These are phyloP conservation scores for Cataglyphis cursor DNA, from an alignment of 2,888 invertebrate species.

Conservation along the genomic window DNA sequence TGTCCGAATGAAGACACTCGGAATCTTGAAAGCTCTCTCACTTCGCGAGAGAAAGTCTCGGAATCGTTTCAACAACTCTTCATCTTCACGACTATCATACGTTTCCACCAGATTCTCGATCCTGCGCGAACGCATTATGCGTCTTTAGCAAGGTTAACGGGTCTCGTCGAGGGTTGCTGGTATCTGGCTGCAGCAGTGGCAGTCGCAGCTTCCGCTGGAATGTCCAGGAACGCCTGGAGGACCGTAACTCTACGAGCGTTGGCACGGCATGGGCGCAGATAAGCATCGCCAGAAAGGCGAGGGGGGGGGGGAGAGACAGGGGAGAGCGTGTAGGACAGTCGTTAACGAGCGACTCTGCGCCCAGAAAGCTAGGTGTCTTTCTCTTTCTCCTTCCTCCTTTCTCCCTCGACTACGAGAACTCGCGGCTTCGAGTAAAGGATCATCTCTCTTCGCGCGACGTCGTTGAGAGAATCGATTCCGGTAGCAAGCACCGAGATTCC, in stretches of 20 bases:
- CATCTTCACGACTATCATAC: conserved; percentile 51
- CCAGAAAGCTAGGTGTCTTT: conserved; percentile 67
- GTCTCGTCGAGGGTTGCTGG: conserved; percentile 50
- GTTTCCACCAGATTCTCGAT: conserved; percentile 44
- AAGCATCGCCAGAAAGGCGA: conserved; percentile 77
- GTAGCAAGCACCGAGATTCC: not conserved
- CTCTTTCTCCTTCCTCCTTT: conserved; percentile 39
- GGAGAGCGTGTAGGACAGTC: conserved; percentile 78
- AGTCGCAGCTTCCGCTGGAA: conserved; percentile 65
- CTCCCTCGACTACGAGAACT: conserved; percentile 29
- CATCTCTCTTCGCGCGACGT: conserved; percentile 6
- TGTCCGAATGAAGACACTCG: not conserved
- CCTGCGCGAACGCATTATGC: conserved; percentile 50
- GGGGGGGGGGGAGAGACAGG: conserved; percentile 58
- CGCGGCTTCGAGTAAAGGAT: conserved; percentile 38
- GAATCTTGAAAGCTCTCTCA: not conserved
- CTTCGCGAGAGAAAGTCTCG: not conserved
- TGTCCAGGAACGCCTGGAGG: conserved; percentile 73
- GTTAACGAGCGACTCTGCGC: conserved; percentile 77
- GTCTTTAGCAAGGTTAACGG: conserved; percentile 59
- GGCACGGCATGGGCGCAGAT: conserved; percentile 71
- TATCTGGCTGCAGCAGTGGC: conserved; percentile 62
- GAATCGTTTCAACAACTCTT: not conserved
- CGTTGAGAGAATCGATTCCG: conserved; percentile 21
- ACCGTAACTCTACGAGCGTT: conserved; percentile 71